Evolutionary conservation across 2,113 vertebrate species (phyloP).

Genomic region (Phyllostomus hastatus): DNA sequence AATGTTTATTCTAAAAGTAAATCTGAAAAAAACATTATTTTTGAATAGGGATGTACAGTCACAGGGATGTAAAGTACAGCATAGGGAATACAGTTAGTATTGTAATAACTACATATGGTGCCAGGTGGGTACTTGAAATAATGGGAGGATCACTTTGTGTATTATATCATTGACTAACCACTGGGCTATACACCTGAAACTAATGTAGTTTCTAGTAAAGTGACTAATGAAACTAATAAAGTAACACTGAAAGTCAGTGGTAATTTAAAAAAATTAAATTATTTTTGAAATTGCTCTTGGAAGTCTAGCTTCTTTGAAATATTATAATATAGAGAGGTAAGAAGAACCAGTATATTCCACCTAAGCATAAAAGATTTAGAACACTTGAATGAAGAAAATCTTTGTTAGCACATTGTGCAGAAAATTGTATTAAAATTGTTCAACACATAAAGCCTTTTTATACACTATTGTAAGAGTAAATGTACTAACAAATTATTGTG

Average conservation of each 20-base stretch:
- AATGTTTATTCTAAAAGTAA: neutral
- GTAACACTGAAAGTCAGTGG: neutral
- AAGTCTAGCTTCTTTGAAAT: neutral
- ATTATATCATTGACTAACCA: neutral
- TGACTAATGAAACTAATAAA: neutral
- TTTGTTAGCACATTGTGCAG: neutral
- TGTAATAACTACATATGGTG: neutral
- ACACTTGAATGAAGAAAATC: neutral
- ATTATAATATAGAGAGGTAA: neutral
- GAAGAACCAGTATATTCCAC: neutral
- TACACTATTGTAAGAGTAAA: neutral
- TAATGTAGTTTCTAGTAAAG: neutral
- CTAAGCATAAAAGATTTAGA: neutral
- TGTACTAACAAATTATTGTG: neutral
- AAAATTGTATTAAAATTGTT: slow-evolving; percentile 31
- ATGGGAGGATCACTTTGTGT: neutral
- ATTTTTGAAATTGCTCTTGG: slow-evolving; percentile 1
- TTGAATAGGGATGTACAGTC: neutral
- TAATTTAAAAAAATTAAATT: neutral
- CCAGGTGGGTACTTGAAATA: neutral
- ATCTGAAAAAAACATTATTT: neutral
- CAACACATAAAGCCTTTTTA: neutral
- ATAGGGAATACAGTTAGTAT: neutral
- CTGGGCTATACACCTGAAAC: neutral
- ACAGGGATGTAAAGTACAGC: neutral